These are phyloP conservation scores for Meleagris gallopavo DNA, from an alignment of 2,113 vertebrate species.

Conservation along the genomic window DNA sequence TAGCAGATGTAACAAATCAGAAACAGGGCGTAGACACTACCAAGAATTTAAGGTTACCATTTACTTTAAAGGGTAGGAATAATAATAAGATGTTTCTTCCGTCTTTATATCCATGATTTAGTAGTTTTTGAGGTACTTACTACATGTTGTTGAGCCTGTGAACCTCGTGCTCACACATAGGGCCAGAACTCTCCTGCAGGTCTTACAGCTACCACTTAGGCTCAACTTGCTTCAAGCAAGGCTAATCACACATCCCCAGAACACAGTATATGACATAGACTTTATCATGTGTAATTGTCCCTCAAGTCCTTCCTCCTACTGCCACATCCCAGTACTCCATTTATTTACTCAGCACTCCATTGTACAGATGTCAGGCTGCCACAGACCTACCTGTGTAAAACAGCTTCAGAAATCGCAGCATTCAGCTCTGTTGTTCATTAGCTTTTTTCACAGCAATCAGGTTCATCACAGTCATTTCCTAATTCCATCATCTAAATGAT, in stretches of 20 bases:
- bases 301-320: background rate
- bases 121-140: background rate
- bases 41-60: background rate
- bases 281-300: background rate
- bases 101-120: background rate
- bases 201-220: background rate
- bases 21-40: background rate
- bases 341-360: background rate
- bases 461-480: constrained; percentile 34
- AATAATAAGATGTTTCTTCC: background rate
- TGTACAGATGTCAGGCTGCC: background rate
- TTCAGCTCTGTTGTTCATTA: background rate
- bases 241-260: background rate
- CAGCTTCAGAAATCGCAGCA: background rate
- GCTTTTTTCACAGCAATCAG: constrained; percentile 39
- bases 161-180: background rate
- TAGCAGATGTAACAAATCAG: background rate
- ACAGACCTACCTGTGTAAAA: background rate
- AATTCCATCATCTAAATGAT: constrained; percentile 37
- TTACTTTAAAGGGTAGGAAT: background rate
- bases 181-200: background rate
- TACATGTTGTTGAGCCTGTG: background rate
- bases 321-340: background rate
- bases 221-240: background rate
- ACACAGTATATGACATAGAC: background rate